Evolutionary conservation across 2,113 vertebrate species (phyloP).

Genomic region (Chaetura pelagica): DNA sequence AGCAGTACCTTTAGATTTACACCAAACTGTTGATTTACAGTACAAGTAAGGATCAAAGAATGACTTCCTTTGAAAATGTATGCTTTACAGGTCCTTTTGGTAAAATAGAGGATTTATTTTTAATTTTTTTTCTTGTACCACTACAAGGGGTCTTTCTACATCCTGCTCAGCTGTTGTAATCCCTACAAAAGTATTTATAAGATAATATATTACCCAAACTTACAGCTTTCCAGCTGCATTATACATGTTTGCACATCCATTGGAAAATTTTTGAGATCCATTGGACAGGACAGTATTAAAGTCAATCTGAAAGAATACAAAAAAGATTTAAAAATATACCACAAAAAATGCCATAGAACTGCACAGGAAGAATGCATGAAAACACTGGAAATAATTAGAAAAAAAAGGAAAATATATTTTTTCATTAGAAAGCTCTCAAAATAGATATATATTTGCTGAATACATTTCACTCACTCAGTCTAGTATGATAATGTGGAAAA

Average conservation of each 20-base stretch:
- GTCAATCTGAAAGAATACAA: conserved; percentile 86
- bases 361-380: not conserved
- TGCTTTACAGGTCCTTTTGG: not conserved
- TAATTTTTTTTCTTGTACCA: not conserved
- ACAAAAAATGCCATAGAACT: not conserved
- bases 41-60: not conserved
- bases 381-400: not conserved
- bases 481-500: not conserved
- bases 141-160: not conserved
- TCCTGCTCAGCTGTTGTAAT: not conserved
- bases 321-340: conserved; percentile 3
- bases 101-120: not conserved
- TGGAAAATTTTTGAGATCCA: conserved; percentile 98
- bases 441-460: not conserved
- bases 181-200: not conserved
- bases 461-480: not conserved
- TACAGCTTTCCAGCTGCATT: conserved; percentile 98
- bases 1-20: not conserved
- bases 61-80: not conserved
- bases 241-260: conserved; percentile 99
- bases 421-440: not conserved
- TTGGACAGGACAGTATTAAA: conserved; percentile 94
- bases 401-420: not conserved
- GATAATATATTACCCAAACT: conserved; percentile 71
- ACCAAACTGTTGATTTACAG: not conserved